These are phyloP conservation scores for Imbricaverruca yamaguchii DNA, from an alignment of 2,888 invertebrate species.

Conservation along the genomic window DNA sequence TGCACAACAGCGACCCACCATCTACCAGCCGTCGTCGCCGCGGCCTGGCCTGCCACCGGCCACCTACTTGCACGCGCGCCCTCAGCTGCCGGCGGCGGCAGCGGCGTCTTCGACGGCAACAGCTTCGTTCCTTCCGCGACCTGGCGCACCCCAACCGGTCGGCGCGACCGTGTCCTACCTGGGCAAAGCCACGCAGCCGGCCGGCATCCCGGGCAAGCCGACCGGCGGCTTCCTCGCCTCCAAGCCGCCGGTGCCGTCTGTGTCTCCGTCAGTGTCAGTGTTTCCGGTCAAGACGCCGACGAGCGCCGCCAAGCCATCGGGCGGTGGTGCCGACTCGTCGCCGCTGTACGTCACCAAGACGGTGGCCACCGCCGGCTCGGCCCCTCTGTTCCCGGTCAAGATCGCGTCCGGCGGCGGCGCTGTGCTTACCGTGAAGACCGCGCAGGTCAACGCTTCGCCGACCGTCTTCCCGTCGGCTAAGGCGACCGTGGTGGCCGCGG, in stretches of 20 bases:
- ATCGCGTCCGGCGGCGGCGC: background rate
- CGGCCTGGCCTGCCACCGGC: conserved; percentile 22
- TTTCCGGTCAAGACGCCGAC: background rate
- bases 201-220: conserved; percentile 27
- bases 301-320: too few relatives aligned
- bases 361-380: background rate
- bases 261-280: background rate
- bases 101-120: background rate
- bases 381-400: background rate
- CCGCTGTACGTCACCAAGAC: background rate
- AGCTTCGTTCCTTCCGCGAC: conserved; percentile 18
- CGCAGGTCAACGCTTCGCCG: background rate
- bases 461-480: background rate
- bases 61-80: conserved; percentile 15
- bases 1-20: too few relatives aligned
- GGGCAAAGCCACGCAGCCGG: conserved; percentile 26
- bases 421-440: background rate
- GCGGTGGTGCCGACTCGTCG: background rate
- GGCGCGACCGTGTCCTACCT: conserved; percentile 26
- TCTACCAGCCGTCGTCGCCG: background rate
- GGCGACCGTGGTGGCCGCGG: background rate
- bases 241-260: conserved; percentile 21
- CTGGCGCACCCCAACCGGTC: conserved; percentile 18
- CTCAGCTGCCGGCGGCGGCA: background rate
- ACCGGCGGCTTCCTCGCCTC: conserved; percentile 27